Conservation (phyloP, 1,140 invertebrate species). For the Lasioglossum baleicum region DNA sequence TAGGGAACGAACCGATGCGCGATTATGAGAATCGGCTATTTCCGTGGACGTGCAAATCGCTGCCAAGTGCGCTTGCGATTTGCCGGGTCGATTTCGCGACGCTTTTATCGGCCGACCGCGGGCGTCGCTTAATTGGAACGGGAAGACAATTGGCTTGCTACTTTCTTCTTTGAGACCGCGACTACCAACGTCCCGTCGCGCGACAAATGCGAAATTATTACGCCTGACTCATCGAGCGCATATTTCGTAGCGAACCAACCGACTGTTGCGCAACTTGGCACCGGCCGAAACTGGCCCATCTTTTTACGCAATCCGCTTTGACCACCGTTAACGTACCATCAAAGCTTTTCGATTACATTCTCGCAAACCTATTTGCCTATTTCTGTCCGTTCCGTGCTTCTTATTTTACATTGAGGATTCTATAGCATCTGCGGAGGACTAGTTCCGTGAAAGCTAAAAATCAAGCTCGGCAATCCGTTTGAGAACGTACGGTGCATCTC, state of each 20-base stretch:
- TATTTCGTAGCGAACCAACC: constrained; percentile 12
- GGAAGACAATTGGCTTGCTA: constrained; percentile 20
- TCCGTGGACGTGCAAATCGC: neutral
- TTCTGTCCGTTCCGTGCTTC: too few relatives aligned
- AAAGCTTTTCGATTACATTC: neutral
- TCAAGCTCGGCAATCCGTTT: neutral
- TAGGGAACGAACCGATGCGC: too few relatives aligned
- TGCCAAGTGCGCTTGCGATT: neutral
- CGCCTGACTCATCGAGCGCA: constrained; percentile 37
- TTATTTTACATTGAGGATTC: too few relatives aligned
- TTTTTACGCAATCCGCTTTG: constrained; percentile 58
- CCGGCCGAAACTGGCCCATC: constrained; percentile 57
- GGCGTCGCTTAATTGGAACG: neutral
- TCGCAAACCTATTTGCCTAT: neutral
- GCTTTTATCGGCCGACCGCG: neutral
- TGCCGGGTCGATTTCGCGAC: too few relatives aligned
- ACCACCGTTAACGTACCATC: neutral
- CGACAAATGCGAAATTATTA: constrained; percentile 47
- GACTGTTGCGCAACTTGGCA: constrained; percentile 61
- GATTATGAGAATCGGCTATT: neutral
- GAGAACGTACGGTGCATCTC: neutral
- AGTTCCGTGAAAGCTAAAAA: neutral
- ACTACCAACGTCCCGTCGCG: neutral
- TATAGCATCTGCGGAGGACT: too few relatives aligned
- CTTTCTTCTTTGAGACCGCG: constrained; percentile 3